phyloP scores from a whole-genome alignment of 2,113 vertebrate species.

The Pantherophis guttatus region DNA sequence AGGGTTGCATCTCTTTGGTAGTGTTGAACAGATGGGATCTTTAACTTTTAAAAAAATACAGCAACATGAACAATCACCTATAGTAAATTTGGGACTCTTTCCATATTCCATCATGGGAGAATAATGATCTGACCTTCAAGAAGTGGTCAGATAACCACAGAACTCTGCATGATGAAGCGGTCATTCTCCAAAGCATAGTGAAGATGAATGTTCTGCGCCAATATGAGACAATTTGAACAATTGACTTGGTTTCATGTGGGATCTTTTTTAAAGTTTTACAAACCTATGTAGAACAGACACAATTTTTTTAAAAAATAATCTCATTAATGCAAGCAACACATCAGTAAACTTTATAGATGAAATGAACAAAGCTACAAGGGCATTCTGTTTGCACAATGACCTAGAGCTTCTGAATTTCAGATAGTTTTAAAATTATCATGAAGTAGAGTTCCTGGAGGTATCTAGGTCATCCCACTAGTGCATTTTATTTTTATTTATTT shows the following conservation, averaged over 20 bases:
- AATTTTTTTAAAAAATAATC: neutral
- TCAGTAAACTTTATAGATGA: neutral
- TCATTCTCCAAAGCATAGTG: neutral
- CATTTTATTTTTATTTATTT: neutral
- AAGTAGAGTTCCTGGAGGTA: too few species aligned
- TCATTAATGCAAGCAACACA: neutral
- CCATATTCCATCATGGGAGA: neutral
- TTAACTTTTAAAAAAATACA: neutral
- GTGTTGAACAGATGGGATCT: neutral
- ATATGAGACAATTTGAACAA: neutral
- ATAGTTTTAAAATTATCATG: neutral
- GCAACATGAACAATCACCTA: neutral
- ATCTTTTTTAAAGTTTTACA: neutral
- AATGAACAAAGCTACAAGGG: neutral
- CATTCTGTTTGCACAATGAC: neutral
- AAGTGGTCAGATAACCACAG: neutral
- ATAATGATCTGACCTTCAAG: neutral
- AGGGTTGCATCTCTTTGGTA: neutral
- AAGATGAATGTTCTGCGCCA: neutral
- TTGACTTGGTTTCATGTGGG: neutral
- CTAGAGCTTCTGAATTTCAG: neutral
- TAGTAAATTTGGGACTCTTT: neutral
- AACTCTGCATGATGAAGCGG: neutral
- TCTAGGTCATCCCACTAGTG: neutral
- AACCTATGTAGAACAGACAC: neutral